These are phyloP conservation scores for Kryphioiulus occultus DNA, from an alignment of 2,888 invertebrate species.

Conservation along the genomic window DNA sequence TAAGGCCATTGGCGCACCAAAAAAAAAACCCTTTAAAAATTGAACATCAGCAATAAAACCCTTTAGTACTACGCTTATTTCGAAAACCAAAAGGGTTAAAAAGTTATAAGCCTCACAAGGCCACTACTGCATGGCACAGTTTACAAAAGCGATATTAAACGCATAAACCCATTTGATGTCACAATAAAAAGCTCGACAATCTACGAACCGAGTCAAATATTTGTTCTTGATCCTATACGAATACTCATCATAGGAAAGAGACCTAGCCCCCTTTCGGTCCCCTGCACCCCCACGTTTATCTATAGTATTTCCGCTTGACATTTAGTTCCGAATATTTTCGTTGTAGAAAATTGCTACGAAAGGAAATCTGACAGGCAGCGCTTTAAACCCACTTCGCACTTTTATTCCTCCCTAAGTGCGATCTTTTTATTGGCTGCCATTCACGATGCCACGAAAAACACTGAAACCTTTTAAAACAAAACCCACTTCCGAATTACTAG, in stretches of 20 bases:
- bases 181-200: neutral
- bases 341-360: neutral
- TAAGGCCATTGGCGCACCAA: too few relatives aligned
- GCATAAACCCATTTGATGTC: neutral
- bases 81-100: neutral
- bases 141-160: neutral
- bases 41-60: neutral
- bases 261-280: neutral
- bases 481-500: neutral
- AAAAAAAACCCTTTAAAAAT: too few relatives aligned
- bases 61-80: neutral
- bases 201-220: neutral
- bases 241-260: neutral
- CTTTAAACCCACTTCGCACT: conserved; percentile 9
- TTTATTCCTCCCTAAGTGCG: conserved; percentile 23
- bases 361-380: neutral
- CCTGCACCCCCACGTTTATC: neutral
- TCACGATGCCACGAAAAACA: neutral
- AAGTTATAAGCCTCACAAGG: neutral
- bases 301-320: neutral
- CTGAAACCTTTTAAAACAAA: conserved; percentile 28
- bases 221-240: neutral
- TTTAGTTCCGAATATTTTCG: neutral
- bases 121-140: neutral
- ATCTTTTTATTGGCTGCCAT: conserved; percentile 23